phyloP scores from a whole-genome alignment of 2,797 vertebrate species.

The Holocentrus rufus region DNA sequence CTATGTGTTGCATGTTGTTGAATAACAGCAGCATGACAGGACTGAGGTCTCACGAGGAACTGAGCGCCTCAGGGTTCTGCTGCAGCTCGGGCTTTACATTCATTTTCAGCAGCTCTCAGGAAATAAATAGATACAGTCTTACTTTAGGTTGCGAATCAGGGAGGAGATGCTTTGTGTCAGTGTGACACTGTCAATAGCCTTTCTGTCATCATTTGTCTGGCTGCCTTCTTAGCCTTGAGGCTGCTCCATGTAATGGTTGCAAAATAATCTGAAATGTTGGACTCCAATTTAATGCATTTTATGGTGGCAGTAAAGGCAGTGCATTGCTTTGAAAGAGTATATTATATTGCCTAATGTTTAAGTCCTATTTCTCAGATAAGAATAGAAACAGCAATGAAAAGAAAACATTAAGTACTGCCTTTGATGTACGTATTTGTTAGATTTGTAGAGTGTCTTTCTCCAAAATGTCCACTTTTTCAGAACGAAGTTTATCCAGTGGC shows the following conservation, averaged over 20 bases:
- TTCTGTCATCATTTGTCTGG: not conserved
- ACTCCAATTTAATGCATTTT: not conserved
- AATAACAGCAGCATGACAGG: too few species aligned
- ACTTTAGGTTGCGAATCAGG: not conserved
- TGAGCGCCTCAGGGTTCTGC: not conserved
- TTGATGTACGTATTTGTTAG: too few species aligned
- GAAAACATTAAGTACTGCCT: too few species aligned
- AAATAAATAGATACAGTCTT: not conserved
- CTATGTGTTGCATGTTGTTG: too few species aligned
- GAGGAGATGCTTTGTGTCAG: not conserved
- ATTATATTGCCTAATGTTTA: too few species aligned
- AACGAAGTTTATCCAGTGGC: too few species aligned
- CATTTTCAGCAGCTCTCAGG: slow-evolving; percentile 4
- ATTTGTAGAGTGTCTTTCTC: too few species aligned
- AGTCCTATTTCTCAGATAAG: too few species aligned
- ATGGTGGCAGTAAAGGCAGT: not conserved
- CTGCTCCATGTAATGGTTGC: slow-evolving; percentile 1
- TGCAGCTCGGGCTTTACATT: not conserved
- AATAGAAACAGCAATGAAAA: too few species aligned
- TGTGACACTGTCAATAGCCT: not conserved
- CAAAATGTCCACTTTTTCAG: too few species aligned
- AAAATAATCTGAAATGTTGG: not conserved
- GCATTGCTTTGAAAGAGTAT: not conserved
- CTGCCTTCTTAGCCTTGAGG: not conserved
- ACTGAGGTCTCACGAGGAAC: not conserved